Evolutionary conservation across 1,140 invertebrate species (phyloP).

Genomic region (Lasaia peninsularis): DNA sequence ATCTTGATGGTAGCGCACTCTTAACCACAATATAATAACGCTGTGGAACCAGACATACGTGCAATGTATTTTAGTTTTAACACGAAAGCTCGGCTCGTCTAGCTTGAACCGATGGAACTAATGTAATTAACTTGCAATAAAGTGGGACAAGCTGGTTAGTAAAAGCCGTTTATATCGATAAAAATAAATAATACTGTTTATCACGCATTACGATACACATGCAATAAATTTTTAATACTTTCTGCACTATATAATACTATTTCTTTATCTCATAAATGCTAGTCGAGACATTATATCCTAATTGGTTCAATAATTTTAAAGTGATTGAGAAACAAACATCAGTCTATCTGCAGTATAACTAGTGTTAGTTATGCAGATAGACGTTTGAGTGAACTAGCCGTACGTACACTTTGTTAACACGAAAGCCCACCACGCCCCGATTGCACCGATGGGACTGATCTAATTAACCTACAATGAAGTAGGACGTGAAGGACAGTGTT

Average conservation of each 20-base stretch:
- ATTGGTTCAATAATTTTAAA: no score
- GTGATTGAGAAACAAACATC: no score
- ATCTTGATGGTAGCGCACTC: no score
- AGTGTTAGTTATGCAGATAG: no score
- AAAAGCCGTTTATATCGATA: slow-evolving; percentile 21
- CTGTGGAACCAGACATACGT: background rate
- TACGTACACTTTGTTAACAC: slow-evolving; percentile 29
- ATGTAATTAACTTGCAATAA: slow-evolving; percentile 53
- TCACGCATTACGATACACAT: background rate
- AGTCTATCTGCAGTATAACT: no score
- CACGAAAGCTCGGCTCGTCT: slow-evolving; percentile 32
- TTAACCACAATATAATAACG: background rate
- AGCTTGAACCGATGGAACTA: slow-evolving; percentile 37
- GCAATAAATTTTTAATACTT: no score
- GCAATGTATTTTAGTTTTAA: slow-evolving; percentile 30
- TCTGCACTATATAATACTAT: no score
- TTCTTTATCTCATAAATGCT: no score
- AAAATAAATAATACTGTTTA: background rate
- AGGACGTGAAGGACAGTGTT: slow-evolving; percentile 2
- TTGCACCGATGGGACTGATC: slow-evolving; percentile 41
- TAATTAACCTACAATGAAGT: slow-evolving; percentile 53
- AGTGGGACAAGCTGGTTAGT: slow-evolving; percentile 33
- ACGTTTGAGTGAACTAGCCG: background rate
- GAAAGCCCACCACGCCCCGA: slow-evolving; percentile 30
- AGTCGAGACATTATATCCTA: no score